Evolutionary conservation across 2,113 vertebrate species (phyloP).

Genomic region (Galemys pyrenaicus): DNA sequence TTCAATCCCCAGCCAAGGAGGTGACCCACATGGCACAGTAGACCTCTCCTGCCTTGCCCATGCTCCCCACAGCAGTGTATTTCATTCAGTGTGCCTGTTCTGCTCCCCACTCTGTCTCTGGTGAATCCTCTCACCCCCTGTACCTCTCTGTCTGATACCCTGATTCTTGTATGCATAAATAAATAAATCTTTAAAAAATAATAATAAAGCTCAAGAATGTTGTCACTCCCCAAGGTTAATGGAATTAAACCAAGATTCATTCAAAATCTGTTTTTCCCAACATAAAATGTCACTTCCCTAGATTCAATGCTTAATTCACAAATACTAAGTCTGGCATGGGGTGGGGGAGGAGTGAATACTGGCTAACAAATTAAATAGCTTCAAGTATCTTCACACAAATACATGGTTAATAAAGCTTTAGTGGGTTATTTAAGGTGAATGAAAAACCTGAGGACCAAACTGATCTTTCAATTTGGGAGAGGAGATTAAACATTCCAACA

Average conservation of each 20-base stretch:
- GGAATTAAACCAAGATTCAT: conserved; percentile 3
- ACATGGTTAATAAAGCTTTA: neutral
- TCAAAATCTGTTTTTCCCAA: neutral
- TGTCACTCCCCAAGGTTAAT: neutral
- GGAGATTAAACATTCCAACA: neutral
- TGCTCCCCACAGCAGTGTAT: too few species aligned
- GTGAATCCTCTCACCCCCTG: too few species aligned
- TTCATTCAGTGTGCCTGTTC: too few species aligned
- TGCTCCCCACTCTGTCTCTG: too few species aligned
- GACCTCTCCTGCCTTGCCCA: too few species aligned
- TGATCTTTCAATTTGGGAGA: neutral
- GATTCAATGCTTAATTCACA: neutral
- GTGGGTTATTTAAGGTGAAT: neutral
- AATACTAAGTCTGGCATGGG: neutral
- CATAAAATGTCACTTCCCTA: neutral
- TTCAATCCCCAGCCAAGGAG: too few species aligned
- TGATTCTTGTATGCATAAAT: too few species aligned
- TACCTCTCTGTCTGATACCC: too few species aligned
- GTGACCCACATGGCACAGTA: too few species aligned
- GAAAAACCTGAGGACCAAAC: neutral
- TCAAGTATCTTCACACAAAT: neutral
- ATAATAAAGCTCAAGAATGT: neutral
- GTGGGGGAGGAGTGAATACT: too few species aligned
- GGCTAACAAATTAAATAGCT: neutral
- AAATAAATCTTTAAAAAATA: too few species aligned